Conservation (phyloP, 2,113 vertebrate genomes). For the Pelusios castaneus region DNA sequence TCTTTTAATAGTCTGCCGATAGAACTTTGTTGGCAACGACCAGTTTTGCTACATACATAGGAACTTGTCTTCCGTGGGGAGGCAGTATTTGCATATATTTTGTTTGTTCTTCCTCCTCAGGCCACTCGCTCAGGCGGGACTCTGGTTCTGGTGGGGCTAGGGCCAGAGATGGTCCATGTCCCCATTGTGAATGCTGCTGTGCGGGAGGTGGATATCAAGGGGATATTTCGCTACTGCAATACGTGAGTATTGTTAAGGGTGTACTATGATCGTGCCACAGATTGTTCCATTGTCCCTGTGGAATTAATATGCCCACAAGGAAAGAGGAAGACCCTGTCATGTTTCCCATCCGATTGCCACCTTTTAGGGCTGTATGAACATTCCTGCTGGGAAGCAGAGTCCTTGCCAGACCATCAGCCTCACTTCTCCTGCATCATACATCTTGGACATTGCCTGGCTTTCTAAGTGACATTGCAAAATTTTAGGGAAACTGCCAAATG, state of each 20-base stretch:
- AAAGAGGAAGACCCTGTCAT: not conserved
- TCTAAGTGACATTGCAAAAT: not conserved
- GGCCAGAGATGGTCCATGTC: constrained; percentile 83
- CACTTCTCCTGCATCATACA: not conserved
- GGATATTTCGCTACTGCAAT: constrained; percentile 96
- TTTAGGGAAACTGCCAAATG: not conserved
- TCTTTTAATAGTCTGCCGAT: not conserved
- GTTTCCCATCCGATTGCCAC: not conserved
- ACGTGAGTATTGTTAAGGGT: constrained; percentile 82
- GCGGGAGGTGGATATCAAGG: constrained; percentile 93
- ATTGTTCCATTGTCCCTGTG: not conserved
- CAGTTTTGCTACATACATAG: not conserved
- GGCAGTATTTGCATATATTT: not conserved
- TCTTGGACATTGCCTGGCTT: not conserved
- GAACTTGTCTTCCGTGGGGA: not conserved
- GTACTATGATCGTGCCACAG: not conserved
- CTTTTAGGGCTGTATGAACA: not conserved
- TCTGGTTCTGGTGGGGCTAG: constrained; percentile 90
- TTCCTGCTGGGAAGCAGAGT: not conserved
- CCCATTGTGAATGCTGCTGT: constrained; percentile 85
- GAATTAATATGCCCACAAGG: not conserved
- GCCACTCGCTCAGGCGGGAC: constrained; percentile 91
- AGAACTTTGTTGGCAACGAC: not conserved
- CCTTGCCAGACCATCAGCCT: not conserved
- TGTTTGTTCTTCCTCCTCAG: constrained; percentile 67